Evolutionary conservation across 2,113 vertebrate genomes (phyloP).

Genomic region (Epinephelus fuscoguttatus): DNA sequence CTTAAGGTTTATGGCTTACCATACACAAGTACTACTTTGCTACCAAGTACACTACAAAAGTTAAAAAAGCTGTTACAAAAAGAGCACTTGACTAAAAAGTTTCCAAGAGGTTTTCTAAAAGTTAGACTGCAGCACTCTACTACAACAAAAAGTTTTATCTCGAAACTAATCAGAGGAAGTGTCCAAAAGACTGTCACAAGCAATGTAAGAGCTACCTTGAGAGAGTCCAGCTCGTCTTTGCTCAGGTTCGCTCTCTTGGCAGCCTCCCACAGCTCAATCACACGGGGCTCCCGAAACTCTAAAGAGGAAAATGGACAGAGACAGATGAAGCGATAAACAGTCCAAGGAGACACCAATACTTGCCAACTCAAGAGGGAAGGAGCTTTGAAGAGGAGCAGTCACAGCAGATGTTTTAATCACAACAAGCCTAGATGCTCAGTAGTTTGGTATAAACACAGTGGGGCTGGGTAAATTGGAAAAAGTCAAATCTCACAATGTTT

Average conservation of each 20-base stretch:
- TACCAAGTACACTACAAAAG: slow-evolving; percentile 17
- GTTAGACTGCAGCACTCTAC: background rate
- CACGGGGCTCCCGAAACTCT: slow-evolving; percentile 96
- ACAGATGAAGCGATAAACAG: slow-evolving; percentile 17
- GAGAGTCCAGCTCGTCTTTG: slow-evolving; percentile 92
- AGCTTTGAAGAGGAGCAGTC: slow-evolving; percentile 16
- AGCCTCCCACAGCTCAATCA: slow-evolving; percentile 96
- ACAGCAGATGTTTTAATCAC: slow-evolving; percentile 11
- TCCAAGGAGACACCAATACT: slow-evolving; percentile 8
- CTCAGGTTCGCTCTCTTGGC: slow-evolving; percentile 92
- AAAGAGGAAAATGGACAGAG: slow-evolving; percentile 3
- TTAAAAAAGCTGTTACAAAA: slow-evolving; percentile 7
- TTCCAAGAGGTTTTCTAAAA: background rate
- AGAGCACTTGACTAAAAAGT: slow-evolving; percentile 27
- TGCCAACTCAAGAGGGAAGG: background rate
- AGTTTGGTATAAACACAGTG: background rate
- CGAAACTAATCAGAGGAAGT: background rate
- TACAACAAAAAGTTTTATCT: background rate
- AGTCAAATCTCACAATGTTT: too few relatives aligned
- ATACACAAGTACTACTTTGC: slow-evolving; percentile 27
- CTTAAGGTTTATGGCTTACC: background rate
- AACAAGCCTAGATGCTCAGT: background rate
- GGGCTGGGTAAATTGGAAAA: too few relatives aligned
- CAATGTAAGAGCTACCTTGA: slow-evolving; percentile 86
- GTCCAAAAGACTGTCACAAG: background rate